A percentile compares a stretch with the other conserved stretches of the same genome.
These are phyloP conservation scores for Eucera pruinosa DNA, from an alignment of 2,888 invertebrate genomes.

Conservation along the genomic window DNA sequence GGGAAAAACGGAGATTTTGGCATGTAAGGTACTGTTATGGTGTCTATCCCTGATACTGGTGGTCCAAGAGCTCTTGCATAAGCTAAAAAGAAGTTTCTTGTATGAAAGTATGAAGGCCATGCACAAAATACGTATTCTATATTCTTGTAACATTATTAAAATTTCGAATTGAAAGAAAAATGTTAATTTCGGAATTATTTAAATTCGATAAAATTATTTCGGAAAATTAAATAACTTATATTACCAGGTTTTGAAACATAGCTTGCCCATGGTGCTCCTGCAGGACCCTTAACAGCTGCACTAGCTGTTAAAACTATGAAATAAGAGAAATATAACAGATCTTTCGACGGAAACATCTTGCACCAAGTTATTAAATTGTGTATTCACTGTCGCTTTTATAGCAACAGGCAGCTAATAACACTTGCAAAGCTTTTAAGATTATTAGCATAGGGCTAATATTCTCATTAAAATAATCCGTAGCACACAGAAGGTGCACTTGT, in stretches of 20 bases:
- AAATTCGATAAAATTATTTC: neutral
- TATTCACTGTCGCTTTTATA: constrained; percentile 72
- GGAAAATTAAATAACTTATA: constrained; percentile 21
- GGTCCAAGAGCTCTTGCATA: constrained; percentile 74
- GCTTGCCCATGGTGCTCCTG: constrained; percentile 71
- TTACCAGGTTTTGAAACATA: constrained; percentile 67
- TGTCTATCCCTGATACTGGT: constrained; percentile 67
- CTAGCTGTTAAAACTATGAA: constrained; percentile 63
- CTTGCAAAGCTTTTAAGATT: constrained; percentile 68
- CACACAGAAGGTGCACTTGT: constrained; percentile 71
- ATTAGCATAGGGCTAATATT: constrained; percentile 41
- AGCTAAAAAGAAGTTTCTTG: constrained; percentile 55
- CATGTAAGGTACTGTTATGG: constrained; percentile 76
- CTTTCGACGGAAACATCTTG: constrained; percentile 72
- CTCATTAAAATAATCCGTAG: constrained; percentile 66
- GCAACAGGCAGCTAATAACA: constrained; percentile 59
- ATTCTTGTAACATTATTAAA: neutral
- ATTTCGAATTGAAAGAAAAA: neutral
- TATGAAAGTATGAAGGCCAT: neutral
- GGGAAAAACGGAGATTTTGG: constrained; percentile 78
- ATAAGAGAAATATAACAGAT: constrained; percentile 62
- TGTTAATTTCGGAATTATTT: constrained; percentile 1
- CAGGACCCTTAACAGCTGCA: constrained; percentile 68
- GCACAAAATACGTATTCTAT: no score
- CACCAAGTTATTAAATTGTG: constrained; percentile 43